Percentiles rank a stretch among this genome's conserved stretches.
Evolutionary conservation across 2,888 invertebrate genomes (phyloP).

Genomic region (Ophioninae sp.): DNA sequence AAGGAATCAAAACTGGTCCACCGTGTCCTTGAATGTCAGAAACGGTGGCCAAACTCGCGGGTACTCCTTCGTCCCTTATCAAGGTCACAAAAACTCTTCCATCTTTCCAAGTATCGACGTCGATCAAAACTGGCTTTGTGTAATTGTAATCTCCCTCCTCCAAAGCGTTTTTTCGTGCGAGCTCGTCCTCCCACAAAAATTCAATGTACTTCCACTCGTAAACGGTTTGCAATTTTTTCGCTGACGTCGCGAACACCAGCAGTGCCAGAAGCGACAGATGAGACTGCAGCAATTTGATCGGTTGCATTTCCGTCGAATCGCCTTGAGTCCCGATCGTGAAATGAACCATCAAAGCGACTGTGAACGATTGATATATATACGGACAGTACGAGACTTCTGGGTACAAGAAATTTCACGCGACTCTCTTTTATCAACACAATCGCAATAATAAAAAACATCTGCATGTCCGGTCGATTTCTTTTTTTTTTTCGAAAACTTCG

Average conservation of each 20-base stretch:
- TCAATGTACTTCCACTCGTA: constrained; percentile 89
- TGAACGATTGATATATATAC: neutral
- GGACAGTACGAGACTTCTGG: neutral
- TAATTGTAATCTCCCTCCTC: constrained; percentile 78
- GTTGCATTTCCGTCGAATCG: neutral
- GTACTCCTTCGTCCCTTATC: constrained; percentile 85
- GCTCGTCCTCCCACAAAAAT: constrained; percentile 84
- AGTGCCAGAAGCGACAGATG: constrained; percentile 1
- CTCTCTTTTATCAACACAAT: neutral
- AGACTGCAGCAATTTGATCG: neutral
- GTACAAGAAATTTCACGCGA: neutral
- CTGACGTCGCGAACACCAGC: constrained; percentile 23
- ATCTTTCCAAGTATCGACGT: constrained; percentile 71
- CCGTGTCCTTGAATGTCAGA: constrained; percentile 77
- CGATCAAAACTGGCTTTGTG: constrained; percentile 65
- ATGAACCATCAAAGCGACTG: constrained; percentile 1
- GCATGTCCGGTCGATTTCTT: neutral
- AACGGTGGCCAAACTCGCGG: constrained; percentile 86
- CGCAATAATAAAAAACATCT: neutral
- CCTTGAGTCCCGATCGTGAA: constrained; percentile 5
- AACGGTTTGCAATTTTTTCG: constrained; percentile 71
- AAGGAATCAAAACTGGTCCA: constrained; percentile 83
- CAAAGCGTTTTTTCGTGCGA: constrained; percentile 83
- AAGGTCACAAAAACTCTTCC: constrained; percentile 85
- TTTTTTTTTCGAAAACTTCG: neutral